phyloP scores from a whole-genome alignment of 2,888 invertebrate genomes.

The Aphidius colemani region DNA sequence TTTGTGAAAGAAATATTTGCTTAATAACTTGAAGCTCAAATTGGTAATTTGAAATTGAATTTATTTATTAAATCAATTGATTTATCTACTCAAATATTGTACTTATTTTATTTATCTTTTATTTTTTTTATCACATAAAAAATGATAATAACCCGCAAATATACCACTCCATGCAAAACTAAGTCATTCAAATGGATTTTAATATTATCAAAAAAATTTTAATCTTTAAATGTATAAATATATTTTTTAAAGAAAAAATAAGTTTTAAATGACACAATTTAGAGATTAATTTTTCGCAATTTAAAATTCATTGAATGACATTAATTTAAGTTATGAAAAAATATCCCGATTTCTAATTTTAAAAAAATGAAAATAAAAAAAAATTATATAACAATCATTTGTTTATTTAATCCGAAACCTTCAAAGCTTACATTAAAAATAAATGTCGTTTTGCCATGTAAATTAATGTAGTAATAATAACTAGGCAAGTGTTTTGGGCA shows the following conservation, averaged over 20 bases:
- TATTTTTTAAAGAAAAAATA: too few relatives aligned
- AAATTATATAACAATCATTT: background rate
- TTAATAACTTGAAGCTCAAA: too few relatives aligned
- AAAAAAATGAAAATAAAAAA: background rate
- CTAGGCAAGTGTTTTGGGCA: background rate
- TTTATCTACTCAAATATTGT: too few relatives aligned
- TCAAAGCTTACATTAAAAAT: slow-evolving; percentile 22
- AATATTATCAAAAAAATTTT: too few relatives aligned
- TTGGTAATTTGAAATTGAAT: too few relatives aligned
- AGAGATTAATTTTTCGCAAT: background rate
- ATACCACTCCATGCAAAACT: background rate
- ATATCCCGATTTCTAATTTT: slow-evolving; percentile 11
- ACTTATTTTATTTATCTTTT: background rate
- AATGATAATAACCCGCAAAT: background rate
- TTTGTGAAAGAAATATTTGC: too few relatives aligned
- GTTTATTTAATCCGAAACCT: slow-evolving; percentile 18
- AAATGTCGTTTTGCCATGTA: slow-evolving; percentile 1
- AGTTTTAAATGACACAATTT: too few relatives aligned
- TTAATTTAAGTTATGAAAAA: background rate
- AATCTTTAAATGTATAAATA: too few relatives aligned
- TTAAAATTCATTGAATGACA: slow-evolving; percentile 6
- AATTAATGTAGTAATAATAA: too few relatives aligned
- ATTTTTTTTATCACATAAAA: slow-evolving; percentile 4
- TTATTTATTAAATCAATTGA: too few relatives aligned
- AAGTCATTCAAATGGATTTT: too few relatives aligned